These are phyloP conservation scores for Madoqua kirkii DNA, from an alignment of 2,113 vertebrate genomes.

Conservation along the genomic window DNA sequence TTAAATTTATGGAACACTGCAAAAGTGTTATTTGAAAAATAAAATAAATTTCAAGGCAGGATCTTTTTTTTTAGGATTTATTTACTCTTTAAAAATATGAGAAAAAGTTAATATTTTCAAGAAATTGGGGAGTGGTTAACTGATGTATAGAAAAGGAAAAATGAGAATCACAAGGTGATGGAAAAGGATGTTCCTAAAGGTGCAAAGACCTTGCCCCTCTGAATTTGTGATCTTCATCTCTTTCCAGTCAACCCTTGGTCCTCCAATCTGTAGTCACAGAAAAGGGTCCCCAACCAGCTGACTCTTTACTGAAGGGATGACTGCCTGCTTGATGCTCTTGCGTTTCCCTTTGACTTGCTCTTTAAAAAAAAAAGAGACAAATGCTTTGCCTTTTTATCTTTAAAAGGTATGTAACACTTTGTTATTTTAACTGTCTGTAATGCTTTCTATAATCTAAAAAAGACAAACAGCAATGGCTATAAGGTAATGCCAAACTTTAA, in stretches of 20 bases:
- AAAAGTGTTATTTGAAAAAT: slow-evolving; percentile 4
- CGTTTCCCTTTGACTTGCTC: background rate
- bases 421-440: background rate
- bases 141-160: background rate
- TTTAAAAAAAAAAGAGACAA: background rate
- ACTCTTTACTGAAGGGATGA: background rate
- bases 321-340: background rate
- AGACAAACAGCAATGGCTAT: background rate
- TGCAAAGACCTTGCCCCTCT: background rate
- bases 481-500: background rate
- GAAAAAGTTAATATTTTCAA: background rate
- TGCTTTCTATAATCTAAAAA: background rate
- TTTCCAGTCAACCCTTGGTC: background rate
- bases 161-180: background rate
- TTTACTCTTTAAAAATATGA: background rate
- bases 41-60: background rate
- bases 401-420: background rate
- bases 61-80: background rate
- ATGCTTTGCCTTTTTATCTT: background rate
- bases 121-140: background rate
- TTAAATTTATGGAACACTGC: background rate
- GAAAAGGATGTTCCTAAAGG: background rate
- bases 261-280: background rate
- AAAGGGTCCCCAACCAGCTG: background rate
- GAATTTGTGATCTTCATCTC: background rate